Evolutionary conservation across 2,888 invertebrate species (phyloP).

Genomic region (Conus canariensis): DNA sequence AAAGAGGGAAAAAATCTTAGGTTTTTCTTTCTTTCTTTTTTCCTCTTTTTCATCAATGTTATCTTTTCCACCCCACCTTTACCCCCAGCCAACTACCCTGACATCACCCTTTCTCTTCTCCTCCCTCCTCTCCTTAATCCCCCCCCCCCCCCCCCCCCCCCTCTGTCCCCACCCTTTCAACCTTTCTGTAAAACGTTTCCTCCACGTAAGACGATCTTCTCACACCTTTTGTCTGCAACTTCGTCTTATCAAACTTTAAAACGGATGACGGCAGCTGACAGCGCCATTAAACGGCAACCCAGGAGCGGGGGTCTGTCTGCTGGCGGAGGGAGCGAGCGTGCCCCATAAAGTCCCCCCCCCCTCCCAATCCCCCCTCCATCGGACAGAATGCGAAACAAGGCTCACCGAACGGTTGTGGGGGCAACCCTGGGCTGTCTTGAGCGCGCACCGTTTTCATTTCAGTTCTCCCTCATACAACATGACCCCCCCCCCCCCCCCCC

Average conservation of each 20-base stretch:
- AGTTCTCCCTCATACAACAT: too few species aligned
- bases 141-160: background rate
- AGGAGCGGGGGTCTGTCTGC: too few species aligned
- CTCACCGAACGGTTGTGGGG: too few species aligned
- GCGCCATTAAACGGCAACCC: background rate
- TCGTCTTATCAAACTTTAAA: background rate
- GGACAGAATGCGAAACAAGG: too few species aligned
- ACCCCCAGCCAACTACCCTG: too few species aligned
- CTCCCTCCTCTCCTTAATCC: background rate
- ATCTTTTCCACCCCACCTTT: background rate
- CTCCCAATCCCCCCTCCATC: too few species aligned
- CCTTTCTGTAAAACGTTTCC: background rate
- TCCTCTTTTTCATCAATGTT: background rate
- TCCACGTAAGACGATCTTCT: background rate
- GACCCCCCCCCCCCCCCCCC: too few species aligned
- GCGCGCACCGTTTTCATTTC: too few species aligned
- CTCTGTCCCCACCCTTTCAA: background rate
- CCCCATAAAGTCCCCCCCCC: too few species aligned
- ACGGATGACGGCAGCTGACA: constrained; percentile 7
- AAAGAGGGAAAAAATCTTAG: too few species aligned
- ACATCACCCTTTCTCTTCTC: background rate
- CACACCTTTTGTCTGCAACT: background rate
- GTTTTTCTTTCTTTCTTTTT: background rate
- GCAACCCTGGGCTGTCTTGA: too few species aligned
- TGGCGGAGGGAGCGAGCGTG: too few species aligned